Conservation (phyloP, 2,888 invertebrate genomes). For the Cantharis lateralis region DNA sequence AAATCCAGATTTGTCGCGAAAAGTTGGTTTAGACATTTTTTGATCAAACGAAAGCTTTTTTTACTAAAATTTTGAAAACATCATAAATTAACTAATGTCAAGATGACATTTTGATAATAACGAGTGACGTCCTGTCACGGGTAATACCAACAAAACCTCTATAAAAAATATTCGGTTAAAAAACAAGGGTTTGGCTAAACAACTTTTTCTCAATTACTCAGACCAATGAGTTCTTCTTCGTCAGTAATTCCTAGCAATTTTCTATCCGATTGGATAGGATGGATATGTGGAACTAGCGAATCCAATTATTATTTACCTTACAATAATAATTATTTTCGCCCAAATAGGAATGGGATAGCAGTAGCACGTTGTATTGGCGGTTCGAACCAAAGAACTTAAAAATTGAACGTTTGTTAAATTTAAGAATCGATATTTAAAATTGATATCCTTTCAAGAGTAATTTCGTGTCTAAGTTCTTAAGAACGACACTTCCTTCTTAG, state of each 20-base stretch:
- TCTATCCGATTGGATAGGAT: background rate
- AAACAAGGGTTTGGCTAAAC: background rate
- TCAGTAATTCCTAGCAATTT: background rate
- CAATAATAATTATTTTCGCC: background rate
- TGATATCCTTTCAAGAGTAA: constrained; percentile 3
- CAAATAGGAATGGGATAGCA: background rate
- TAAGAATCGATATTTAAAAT: background rate
- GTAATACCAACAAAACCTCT: background rate
- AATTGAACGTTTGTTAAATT: background rate
- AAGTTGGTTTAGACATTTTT: background rate
- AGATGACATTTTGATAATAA: background rate
- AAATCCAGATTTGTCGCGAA: background rate
- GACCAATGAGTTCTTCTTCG: background rate
- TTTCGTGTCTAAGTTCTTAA: background rate
- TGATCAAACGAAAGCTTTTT: background rate
- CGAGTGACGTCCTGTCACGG: background rate
- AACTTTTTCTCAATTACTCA: background rate
- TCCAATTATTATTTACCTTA: background rate
- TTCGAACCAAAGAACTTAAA: background rate
- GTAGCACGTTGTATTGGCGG: too few species aligned
- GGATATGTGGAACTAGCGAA: background rate
- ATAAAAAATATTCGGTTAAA: background rate
- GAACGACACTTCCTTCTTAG: constrained; percentile 8
- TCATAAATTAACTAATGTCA: background rate
- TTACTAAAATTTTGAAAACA: background rate